A percentile compares a stretch with the other conserved stretches of the same genome.
phyloP scores from a whole-genome alignment of 2,888 invertebrate genomes.

The Drepanosiphum platanoidis region DNA sequence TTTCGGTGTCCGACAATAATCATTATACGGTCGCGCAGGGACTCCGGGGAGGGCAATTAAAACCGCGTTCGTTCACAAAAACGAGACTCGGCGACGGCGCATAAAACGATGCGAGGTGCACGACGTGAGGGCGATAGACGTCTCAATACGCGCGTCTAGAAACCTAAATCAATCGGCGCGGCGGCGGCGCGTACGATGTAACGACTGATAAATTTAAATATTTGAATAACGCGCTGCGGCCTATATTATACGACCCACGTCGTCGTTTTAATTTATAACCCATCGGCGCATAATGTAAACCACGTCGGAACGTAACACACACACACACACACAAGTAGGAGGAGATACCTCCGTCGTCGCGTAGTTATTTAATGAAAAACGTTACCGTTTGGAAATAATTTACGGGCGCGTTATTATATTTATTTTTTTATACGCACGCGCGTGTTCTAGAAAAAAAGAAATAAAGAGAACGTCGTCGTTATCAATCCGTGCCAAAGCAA shows the following conservation, averaged over 20 bases:
- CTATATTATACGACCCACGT: slow-evolving; percentile 26
- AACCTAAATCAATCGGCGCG: slow-evolving; percentile 40
- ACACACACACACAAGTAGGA: no score
- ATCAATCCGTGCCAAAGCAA: slow-evolving; percentile 7
- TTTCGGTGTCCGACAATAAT: no score
- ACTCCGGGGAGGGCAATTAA: slow-evolving; percentile 29
- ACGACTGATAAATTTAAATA: slow-evolving; percentile 40
- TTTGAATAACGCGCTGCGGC: slow-evolving; percentile 20
- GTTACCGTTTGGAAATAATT: not conserved
- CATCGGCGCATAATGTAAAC: slow-evolving; percentile 4
- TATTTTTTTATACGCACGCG: no score
- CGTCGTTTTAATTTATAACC: slow-evolving; percentile 39
- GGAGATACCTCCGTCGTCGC: no score
- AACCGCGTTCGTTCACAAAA: no score
- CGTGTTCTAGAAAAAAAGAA: not conserved
- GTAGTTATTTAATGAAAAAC: slow-evolving; percentile 20
- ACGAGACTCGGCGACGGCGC: no score
- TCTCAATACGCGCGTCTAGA: not conserved
- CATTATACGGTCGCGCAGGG: not conserved
- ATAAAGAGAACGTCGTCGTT: slow-evolving; percentile 20
- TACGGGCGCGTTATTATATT: no score
- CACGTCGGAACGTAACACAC: not conserved
- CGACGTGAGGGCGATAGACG: not conserved
- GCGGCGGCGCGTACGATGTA: not conserved
- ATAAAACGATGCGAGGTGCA: slow-evolving; percentile 1